phyloP scores from a whole-genome alignment of 2,113 vertebrate genomes.

The Stigmatopora nigra region DNA sequence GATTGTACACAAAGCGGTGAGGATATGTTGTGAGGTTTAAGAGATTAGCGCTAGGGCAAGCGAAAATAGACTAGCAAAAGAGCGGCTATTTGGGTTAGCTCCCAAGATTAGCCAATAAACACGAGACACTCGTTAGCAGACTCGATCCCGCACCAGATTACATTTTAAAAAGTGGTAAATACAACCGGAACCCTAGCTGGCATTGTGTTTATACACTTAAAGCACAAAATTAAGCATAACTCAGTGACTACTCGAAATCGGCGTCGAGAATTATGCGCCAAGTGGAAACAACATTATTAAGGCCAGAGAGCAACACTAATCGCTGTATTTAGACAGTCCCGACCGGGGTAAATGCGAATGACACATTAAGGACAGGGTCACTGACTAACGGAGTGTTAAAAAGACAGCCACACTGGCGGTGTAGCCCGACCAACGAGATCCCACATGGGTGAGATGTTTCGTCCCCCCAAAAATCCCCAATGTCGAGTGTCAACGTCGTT shows the following conservation, averaged over 20 bases:
- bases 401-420: not conserved
- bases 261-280: not conserved
- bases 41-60: slow-evolving; percentile 35
- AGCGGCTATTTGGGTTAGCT: slow-evolving; percentile 27
- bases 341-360: not conserved
- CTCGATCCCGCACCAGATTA: not conserved
- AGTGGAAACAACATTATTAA: not conserved
- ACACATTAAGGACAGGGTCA: not conserved
- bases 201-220: not conserved
- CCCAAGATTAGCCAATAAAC: not conserved
- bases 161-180: not conserved
- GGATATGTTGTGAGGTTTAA: slow-evolving; percentile 31
- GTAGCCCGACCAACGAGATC: not conserved
- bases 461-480: not conserved
- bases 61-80: slow-evolving; percentile 52
- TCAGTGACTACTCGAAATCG: not conserved
- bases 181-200: not conserved
- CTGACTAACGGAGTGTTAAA: not conserved
- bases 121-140: not conserved
- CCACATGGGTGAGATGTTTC: not conserved
- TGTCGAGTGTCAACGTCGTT: not conserved
- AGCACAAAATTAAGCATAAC: not conserved
- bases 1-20: not conserved
- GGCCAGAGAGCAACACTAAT: slow-evolving; percentile 20
- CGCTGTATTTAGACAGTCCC: not conserved